Evolutionary conservation across 2,888 invertebrate genomes (phyloP).

Genomic region (Galerucella nymphaeae): DNA sequence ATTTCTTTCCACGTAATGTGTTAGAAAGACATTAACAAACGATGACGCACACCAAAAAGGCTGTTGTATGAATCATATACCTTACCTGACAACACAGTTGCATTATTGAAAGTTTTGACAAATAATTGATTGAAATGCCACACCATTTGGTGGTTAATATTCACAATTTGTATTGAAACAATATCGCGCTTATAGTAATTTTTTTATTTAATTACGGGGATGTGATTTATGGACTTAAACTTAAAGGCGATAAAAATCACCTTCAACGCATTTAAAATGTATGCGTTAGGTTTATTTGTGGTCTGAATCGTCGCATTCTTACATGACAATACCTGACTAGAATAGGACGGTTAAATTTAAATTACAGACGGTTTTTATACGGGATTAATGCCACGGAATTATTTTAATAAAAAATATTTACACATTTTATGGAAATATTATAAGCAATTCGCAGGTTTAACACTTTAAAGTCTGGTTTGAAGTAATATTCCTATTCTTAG

Average conservation of each 20-base stretch:
- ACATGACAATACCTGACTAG: constrained; percentile 4
- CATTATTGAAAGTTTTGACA: too few relatives aligned
- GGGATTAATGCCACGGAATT: not conserved
- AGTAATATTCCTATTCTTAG: too few relatives aligned
- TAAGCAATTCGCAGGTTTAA: too few relatives aligned
- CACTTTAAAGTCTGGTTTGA: too few relatives aligned
- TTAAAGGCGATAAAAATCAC: constrained; percentile 4
- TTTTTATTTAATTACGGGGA: not conserved
- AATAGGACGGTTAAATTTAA: constrained; percentile 4
- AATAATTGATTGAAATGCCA: too few relatives aligned
- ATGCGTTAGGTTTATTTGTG: constrained; percentile 4
- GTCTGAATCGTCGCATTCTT: constrained; percentile 2
- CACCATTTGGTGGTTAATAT: not conserved
- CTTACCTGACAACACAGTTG: too few relatives aligned
- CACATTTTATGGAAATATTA: not conserved
- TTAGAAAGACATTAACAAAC: too few relatives aligned
- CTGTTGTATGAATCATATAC: too few relatives aligned
- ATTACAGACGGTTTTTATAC: not conserved
- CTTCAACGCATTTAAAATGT: not conserved
- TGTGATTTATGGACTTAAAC: constrained; percentile 1
- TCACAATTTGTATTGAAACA: not conserved
- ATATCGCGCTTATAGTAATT: not conserved
- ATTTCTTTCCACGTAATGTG: too few relatives aligned
- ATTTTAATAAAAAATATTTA: not conserved
- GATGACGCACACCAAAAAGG: too few relatives aligned